Evolutionary conservation across 1,140 invertebrate genomes (phyloP).

Genomic region (Frieseomelitta varia): DNA sequence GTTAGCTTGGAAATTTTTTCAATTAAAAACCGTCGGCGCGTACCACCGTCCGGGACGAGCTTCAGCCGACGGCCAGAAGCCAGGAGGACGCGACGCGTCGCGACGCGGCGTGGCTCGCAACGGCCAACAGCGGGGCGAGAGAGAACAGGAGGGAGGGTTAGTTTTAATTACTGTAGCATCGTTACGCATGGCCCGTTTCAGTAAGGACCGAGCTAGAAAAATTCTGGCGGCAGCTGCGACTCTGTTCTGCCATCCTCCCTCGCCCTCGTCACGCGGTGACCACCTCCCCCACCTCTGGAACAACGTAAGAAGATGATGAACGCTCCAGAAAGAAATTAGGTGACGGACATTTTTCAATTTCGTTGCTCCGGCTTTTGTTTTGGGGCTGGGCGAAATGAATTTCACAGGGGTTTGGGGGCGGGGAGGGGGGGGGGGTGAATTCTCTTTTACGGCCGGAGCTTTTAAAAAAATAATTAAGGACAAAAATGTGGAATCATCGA

Average conservation of each 20-base stretch:
- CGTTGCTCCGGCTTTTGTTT: neutral
- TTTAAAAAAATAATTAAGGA: neutral
- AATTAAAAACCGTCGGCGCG: slow-evolving; percentile 75
- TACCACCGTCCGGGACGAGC: slow-evolving; percentile 45
- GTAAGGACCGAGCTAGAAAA: slow-evolving; percentile 70
- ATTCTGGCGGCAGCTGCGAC: slow-evolving; percentile 65
- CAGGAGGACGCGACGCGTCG: slow-evolving; percentile 8
- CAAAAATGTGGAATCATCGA: neutral
- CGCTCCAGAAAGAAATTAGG: slow-evolving; percentile 55
- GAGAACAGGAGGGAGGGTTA: slow-evolving; percentile 34
- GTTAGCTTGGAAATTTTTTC: slow-evolving; percentile 77
- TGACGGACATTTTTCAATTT: slow-evolving; percentile 27
- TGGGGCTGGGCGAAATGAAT: neutral
- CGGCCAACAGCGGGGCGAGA: neutral
- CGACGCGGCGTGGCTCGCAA: neutral
- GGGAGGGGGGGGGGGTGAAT: too few species aligned
- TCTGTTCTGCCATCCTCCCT: slow-evolving; percentile 30
- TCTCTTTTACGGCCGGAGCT: neutral
- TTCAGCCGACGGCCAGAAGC: slow-evolving; percentile 43
- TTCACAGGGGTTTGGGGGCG: neutral
- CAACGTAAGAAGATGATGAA: slow-evolving; percentile 52
- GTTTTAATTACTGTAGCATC: slow-evolving; percentile 78
- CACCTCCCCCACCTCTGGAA: neutral
- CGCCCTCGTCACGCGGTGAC: slow-evolving; percentile 26
- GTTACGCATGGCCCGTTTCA: slow-evolving; percentile 71